These are phyloP conservation scores for Corvus hawaiiensis DNA, from an alignment of 2,113 vertebrate genomes.

Conservation along the genomic window DNA sequence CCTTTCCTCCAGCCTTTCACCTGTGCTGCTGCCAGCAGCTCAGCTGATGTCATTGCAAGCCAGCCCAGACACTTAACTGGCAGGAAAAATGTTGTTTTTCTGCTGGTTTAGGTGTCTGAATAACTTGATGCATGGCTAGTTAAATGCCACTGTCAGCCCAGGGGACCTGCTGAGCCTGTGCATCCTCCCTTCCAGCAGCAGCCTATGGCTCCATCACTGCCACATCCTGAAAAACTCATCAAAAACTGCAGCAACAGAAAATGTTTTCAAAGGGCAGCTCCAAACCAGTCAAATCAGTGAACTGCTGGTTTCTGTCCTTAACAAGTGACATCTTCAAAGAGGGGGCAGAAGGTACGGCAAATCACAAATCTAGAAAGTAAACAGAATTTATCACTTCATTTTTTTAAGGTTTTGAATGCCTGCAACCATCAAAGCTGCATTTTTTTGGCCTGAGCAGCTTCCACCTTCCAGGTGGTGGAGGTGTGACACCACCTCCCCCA, in stretches of 20 bases:
- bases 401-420: neutral
- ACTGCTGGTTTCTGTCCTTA: neutral
- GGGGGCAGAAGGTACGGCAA: neutral
- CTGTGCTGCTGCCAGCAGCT: neutral
- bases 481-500: neutral
- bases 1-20: neutral
- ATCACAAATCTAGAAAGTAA: neutral
- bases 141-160: neutral
- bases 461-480: neutral
- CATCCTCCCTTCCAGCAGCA: neutral
- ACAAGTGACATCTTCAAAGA: neutral
- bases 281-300: neutral
- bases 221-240: neutral
- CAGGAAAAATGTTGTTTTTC: neutral
- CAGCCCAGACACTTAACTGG: neutral
- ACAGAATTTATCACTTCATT: neutral
- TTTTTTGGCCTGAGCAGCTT: neutral
- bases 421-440: neutral
- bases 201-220: neutral
- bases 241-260: neutral
- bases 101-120: neutral
- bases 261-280: neutral
- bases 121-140: rapidly evolving
- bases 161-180: neutral
- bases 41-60: neutral